phyloP scores from a whole-genome alignment of 2,113 vertebrate genomes.

The Calyptommatus sinebrachiatus region DNA sequence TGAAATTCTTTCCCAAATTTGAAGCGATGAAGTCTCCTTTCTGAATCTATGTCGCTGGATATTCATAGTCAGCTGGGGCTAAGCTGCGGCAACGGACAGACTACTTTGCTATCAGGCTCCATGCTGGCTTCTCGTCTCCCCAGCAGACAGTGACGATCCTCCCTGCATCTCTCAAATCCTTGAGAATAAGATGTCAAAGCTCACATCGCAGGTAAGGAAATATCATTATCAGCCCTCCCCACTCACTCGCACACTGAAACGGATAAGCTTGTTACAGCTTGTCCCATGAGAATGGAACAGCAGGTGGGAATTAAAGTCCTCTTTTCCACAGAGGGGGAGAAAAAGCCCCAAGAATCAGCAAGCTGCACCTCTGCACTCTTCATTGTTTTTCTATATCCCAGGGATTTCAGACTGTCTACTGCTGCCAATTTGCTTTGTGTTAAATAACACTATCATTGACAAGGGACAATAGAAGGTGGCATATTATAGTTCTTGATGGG shows the following conservation, averaged over 20 bases:
- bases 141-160: neutral
- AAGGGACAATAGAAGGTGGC: neutral
- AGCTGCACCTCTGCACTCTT: neutral
- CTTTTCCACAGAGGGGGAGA: neutral
- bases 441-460: neutral
- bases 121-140: neutral
- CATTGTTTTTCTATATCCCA: neutral
- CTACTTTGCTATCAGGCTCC: neutral
- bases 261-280: neutral
- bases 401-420: neutral
- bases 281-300: slow-evolving; percentile 5
- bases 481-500: neutral
- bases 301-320: slow-evolving; percentile 13
- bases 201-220: neutral
- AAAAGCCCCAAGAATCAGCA: neutral
- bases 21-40: neutral
- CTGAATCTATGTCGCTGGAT: neutral
- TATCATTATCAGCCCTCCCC: neutral
- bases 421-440: neutral
- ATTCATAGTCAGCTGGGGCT: neutral
- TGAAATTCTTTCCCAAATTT: neutral
- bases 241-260: neutral
- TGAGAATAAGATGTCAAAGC: neutral
- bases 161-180: neutral
- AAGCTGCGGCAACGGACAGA: neutral